Evolutionary conservation across 2,113 vertebrate genomes (phyloP).

Genomic region (Elephantulus edwardii): DNA sequence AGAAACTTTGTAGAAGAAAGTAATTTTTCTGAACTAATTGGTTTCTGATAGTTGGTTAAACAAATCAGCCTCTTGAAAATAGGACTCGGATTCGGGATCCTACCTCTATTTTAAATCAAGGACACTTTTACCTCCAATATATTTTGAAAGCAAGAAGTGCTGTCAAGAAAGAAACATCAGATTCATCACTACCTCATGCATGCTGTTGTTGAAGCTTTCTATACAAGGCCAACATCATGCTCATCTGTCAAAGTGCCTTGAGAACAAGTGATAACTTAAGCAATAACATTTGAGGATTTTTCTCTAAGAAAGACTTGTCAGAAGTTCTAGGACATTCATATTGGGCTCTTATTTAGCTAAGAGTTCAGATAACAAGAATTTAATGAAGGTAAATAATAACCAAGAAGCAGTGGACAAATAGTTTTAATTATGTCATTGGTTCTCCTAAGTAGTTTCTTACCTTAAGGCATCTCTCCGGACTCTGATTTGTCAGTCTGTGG

Average conservation of each 20-base stretch:
- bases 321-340: background rate
- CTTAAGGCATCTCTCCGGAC: background rate
- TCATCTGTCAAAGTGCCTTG: background rate
- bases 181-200: background rate
- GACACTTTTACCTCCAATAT: background rate
- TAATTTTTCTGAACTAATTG: background rate
- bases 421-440: background rate
- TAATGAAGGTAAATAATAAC: background rate
- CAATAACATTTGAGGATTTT: background rate
- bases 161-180: background rate
- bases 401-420: background rate
- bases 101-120: background rate
- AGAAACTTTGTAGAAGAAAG: background rate
- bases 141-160: background rate
- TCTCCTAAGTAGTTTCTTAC: background rate
- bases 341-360: background rate
- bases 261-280: background rate
- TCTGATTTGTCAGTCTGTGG: background rate
- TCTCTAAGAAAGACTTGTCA: background rate
- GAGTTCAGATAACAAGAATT: background rate
- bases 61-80: background rate
- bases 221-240: background rate
- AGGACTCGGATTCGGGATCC: background rate
- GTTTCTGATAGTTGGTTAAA: background rate
- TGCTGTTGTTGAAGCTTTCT: background rate